Conservation (phyloP, 2,113 vertebrate genomes). For the Chloropsis hardwickii region DNA sequence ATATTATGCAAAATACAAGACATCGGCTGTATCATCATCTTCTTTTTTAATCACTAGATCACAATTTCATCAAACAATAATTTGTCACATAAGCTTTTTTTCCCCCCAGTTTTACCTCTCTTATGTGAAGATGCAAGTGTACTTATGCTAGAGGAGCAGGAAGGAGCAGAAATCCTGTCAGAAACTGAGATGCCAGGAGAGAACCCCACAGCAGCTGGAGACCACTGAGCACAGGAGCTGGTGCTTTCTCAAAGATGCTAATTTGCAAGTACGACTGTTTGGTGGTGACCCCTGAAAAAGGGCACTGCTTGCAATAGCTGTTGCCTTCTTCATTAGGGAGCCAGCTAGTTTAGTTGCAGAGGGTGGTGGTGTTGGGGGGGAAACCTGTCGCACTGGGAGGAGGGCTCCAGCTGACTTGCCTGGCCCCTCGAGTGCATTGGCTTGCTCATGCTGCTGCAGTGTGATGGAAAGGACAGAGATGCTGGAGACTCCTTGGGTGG, state of each 20-base stretch:
- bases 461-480: accelerated
- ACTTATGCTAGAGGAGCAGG: not conserved
- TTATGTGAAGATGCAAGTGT: not conserved
- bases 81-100: not conserved
- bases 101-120: not conserved
- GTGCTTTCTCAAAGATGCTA: not conserved
- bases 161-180: not conserved
- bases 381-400: not conserved
- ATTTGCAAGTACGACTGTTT: not conserved
- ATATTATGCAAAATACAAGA: constrained; percentile 32
- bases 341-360: not conserved
- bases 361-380: not conserved
- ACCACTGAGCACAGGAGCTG: not conserved
- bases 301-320: not conserved
- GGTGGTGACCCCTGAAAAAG: not conserved
- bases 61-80: constrained; percentile 25
- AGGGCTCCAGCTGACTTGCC: accelerated
- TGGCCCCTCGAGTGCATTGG: accelerated
- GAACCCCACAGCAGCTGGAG: not conserved
- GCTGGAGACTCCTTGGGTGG: accelerated
- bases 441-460: accelerated
- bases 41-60: not conserved
- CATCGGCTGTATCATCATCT: not conserved
- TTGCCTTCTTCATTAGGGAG: not conserved
- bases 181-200: accelerated